These are phyloP conservation scores for Sterna hirundo DNA, from an alignment of 2,113 vertebrate species.

Conservation along the genomic window DNA sequence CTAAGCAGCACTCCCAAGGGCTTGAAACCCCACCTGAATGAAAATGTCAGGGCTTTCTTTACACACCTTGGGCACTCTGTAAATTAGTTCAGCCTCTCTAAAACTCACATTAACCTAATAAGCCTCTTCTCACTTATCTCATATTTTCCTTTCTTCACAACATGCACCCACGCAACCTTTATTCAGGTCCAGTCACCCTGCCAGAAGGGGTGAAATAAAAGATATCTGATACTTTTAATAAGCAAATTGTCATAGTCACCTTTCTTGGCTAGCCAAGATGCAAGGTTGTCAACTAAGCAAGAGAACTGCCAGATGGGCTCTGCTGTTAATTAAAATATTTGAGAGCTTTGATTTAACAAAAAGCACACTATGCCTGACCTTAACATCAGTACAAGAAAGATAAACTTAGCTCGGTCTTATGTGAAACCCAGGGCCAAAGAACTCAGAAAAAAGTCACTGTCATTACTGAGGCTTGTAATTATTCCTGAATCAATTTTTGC, in stretches of 20 bases:
- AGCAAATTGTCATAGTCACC: not conserved
- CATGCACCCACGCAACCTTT: not conserved
- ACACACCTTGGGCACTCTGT: not conserved
- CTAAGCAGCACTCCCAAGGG: not conserved
- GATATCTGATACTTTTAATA: not conserved
- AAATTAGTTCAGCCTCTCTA: not conserved
- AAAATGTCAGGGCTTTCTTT: not conserved
- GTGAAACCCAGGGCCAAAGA: not conserved
- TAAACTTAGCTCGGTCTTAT: not conserved
- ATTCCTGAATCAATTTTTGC: not conserved
- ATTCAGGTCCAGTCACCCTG: not conserved
- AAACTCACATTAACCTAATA: not conserved
- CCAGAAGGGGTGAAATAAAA: not conserved
- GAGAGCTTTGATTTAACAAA: not conserved
- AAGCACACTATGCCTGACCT: not conserved
- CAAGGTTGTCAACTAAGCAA: not conserved
- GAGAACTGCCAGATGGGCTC: not conserved
- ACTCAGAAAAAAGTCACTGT: not conserved
- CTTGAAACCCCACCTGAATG: not conserved
- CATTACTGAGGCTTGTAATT: not conserved
- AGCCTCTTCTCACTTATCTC: not conserved
- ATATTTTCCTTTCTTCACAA: not conserved
- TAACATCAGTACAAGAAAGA: not conserved
- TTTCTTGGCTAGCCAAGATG: not conserved
- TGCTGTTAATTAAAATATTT: not conserved